These are phyloP conservation scores for Pachymerium ferrugineum DNA, from an alignment of 2,888 invertebrate species.

Conservation along the genomic window DNA sequence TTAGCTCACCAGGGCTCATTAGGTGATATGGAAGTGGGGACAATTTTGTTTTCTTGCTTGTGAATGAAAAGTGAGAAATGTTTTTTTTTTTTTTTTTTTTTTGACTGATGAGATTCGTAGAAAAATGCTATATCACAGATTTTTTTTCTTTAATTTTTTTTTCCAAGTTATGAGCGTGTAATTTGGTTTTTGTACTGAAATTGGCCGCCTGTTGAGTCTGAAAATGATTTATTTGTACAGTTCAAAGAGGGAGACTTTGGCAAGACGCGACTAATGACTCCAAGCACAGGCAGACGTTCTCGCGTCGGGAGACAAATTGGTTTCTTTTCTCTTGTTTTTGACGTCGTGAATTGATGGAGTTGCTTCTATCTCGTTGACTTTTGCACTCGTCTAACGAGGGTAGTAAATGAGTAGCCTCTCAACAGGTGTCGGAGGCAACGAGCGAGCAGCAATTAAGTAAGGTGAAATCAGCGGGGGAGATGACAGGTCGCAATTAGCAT, in stretches of 20 bases:
- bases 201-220: neutral
- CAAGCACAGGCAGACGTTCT: neutral
- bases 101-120: neutral
- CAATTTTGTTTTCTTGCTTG: neutral
- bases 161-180: neutral
- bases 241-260: neutral
- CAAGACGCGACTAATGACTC: neutral
- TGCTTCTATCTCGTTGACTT: neutral
- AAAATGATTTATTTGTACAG: neutral
- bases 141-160: neutral
- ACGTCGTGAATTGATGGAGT: neutral
- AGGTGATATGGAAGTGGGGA: too few species aligned
- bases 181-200: neutral
- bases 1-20: neutral
- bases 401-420: neutral
- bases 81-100: neutral
- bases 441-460: neutral
- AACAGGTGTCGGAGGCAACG: neutral
- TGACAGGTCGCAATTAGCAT: neutral
- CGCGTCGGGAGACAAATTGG: neutral
- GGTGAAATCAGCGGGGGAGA: neutral
- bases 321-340: neutral
- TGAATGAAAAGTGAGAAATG: neutral
- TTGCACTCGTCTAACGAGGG: neutral
- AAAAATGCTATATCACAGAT: neutral